Evolutionary conservation across 2,113 vertebrate species (phyloP).

Genomic region (Microtus oregoni): DNA sequence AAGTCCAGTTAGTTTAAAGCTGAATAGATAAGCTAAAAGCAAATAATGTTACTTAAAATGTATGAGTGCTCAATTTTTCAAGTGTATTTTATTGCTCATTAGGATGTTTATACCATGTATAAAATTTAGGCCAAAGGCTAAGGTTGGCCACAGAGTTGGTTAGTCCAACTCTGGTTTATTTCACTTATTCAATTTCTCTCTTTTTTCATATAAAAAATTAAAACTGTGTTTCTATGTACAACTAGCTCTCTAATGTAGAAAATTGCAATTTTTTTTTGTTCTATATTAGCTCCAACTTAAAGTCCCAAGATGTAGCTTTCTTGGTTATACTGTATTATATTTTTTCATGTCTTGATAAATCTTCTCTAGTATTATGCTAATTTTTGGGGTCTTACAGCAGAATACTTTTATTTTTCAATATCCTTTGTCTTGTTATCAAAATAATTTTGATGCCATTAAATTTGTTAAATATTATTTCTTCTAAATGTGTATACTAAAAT

Average conservation of each 20-base stretch:
- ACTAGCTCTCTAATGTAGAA: not conserved
- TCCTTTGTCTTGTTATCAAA: not conserved
- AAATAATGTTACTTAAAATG: not conserved
- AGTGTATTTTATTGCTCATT: not conserved
- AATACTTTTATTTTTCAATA: not conserved
- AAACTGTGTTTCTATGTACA: not conserved
- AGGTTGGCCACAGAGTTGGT: too few species aligned
- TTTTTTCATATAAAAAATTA: too few species aligned
- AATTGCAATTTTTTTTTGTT: not conserved
- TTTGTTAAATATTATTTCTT: not conserved
- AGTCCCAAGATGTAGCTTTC: not conserved
- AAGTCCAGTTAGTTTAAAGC: not conserved
- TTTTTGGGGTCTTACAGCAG: not conserved
- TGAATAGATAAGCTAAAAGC: not conserved
- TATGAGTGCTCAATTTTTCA: not conserved
- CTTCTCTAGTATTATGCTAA: too few species aligned
- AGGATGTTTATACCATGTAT: not conserved
- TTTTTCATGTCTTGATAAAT: too few species aligned
- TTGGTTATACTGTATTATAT: not conserved
- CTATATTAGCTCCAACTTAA: not conserved
- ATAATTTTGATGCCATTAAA: not conserved
- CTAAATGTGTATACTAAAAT: not conserved
- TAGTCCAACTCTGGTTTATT: too few species aligned
- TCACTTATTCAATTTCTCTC: too few species aligned
- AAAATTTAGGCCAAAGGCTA: too few species aligned